Evolutionary conservation across 2,113 vertebrate species (phyloP).

Genomic region (Anolis carolinensis): DNA sequence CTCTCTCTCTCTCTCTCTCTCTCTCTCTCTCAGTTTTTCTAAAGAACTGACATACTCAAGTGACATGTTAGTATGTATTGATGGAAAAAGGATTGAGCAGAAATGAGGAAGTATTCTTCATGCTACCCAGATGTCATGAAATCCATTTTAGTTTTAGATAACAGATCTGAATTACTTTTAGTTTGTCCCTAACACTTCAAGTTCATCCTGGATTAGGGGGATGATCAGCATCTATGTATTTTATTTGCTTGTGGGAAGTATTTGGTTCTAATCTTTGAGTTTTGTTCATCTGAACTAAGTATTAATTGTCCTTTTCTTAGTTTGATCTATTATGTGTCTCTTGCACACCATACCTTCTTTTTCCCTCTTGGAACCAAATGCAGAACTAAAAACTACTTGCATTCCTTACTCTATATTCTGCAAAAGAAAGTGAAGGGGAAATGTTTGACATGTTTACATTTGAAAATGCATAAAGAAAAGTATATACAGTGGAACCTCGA

Average conservation of each 20-base stretch:
- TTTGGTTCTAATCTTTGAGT: background rate
- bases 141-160: background rate
- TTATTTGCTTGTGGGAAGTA: background rate
- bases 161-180: too few relatives aligned
- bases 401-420: background rate
- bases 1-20: conserved; percentile 5
- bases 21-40: background rate
- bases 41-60: conserved; percentile 17
- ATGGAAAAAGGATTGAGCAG: background rate
- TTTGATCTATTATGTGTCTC: too few relatives aligned
- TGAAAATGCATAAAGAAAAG: background rate
- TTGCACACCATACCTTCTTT: too few relatives aligned
- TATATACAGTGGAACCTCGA: background rate
- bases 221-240: background rate
- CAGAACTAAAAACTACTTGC: background rate
- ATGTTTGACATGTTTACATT: background rate
- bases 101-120: background rate
- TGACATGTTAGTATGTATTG: conserved; percentile 6
- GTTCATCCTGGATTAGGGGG: too few relatives aligned
- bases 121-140: background rate
- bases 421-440: background rate
- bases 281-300: too few relatives aligned
- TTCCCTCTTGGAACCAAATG: background rate
- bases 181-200: background rate
- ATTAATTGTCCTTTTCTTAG: too few relatives aligned